Evolutionary conservation across 2,888 invertebrate genomes (phyloP), one percentile per base, ranked within the genome.

Genomic region (Dascillus cervinus): DNA sequence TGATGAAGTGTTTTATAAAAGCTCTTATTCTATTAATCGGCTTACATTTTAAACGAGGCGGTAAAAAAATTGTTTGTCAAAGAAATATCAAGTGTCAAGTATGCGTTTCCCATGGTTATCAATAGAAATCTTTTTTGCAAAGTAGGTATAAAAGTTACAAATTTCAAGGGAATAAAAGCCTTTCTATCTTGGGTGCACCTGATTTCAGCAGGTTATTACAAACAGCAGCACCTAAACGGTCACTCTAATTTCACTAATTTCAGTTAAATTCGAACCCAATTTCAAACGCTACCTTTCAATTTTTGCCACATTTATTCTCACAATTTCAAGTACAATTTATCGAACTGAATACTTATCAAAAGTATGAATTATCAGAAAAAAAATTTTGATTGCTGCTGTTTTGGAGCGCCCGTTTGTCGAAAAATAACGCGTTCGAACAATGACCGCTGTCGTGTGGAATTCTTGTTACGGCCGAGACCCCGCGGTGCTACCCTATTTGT

Each of bases 51-150:
- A n/a, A n/a, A n/a, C n/a, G n/a, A n/a, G n/a, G 26, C 30, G 37
- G 28, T 15, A 22, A 38, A 37, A 36, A 38, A 35, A 30, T 17
- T 20, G 34, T 34, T 29, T 36, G 34, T 38, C 37, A 34, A 38
- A 45, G 44, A 49, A 50, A 53, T 61, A 63, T 62, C 62, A 46
- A 52, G 53, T 63, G 60, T 62, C 63, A 58, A 61, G 60, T 61
- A 60, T 60, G 53, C 44, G 58, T 63, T n/a, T 63, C 63, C 61
- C 63, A 63, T 53, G 61, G 50, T 37, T 43, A 39, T 51, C 49
- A 55, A 56, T 52, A 48, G 52, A 40, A 41, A 31, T 44, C 52
- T 56, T 52, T 53, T 56, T 52, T 46, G 54, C 52, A 49, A 57
- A 58, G 52, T 56, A 54, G 57, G 59, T 54, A 59, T 56, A 58